These are phyloP conservation scores for Anoplophora glabripennis DNA, from an alignment of 1,140 invertebrate genomes.

Conservation along the genomic window DNA sequence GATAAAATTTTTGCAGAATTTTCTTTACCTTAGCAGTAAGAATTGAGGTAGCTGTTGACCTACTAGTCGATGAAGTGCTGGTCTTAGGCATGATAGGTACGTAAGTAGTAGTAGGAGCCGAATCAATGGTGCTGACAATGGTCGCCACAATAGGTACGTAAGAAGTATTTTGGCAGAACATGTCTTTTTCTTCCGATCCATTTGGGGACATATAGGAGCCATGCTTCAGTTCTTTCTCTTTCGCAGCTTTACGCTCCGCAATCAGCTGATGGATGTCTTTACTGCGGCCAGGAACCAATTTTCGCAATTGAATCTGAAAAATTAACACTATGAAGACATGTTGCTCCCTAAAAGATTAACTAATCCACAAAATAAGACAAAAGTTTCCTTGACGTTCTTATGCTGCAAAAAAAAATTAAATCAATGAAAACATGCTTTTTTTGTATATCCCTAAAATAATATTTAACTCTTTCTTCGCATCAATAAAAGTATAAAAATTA, in stretches of 20 bases:
- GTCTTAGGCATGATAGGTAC: slow-evolving; percentile 23
- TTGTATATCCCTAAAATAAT: no score
- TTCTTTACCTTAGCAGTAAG: slow-evolving; percentile 22
- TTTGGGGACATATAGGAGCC: slow-evolving; percentile 26
- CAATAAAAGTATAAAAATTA: no score
- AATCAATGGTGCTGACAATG: slow-evolving; percentile 21
- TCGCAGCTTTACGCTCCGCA: slow-evolving; percentile 32
- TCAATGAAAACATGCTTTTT: no score
- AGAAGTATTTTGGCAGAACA: slow-evolving; percentile 19
- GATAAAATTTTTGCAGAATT: no score
- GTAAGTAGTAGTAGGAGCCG: slow-evolving; percentile 15
- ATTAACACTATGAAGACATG: not conserved
- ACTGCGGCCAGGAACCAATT: slow-evolving; percentile 34
- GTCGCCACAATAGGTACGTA: slow-evolving; percentile 26
- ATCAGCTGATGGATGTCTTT: slow-evolving; percentile 39
- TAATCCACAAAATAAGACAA: not conserved
- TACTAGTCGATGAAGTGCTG: slow-evolving; percentile 14
- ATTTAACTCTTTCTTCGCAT: no score
- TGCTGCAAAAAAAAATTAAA: no score
- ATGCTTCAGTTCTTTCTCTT: slow-evolving; percentile 33
- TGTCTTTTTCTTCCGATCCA: slow-evolving; percentile 25
- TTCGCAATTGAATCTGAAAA: slow-evolving; percentile 35
- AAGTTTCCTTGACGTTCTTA: no score
- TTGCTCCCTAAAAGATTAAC: not conserved
- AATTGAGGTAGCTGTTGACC: slow-evolving; percentile 23